A percentile compares a stretch with the other conserved stretches of the same genome.
Conservation (phyloP, 2,888 invertebrate species). For the Petrolisthes manimaculis region DNA sequence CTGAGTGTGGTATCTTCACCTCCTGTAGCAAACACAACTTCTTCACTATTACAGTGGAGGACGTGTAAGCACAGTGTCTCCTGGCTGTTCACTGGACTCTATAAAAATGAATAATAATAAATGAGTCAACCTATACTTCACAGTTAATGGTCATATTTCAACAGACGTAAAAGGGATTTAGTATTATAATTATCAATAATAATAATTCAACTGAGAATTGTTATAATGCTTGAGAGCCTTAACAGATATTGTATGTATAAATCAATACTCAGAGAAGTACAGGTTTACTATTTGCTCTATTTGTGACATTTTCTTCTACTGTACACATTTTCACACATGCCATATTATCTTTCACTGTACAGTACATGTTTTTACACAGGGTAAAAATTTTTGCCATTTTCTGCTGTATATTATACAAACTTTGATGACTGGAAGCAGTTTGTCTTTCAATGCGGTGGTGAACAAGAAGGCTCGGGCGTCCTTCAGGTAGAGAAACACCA, state of each 20-base stretch:
- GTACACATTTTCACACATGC: too few relatives aligned
- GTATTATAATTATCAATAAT: too few relatives aligned
- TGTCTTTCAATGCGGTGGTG: conserved; percentile 21
- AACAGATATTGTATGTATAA: too few relatives aligned
- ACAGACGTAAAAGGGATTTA: background rate
- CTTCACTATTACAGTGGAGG: background rate
- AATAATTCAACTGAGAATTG: too few relatives aligned
- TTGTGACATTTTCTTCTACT: too few relatives aligned
- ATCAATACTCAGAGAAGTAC: too few relatives aligned
- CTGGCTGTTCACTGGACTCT: conserved; percentile 44
- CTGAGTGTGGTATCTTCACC: conserved; percentile 55
- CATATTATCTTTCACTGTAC: background rate
- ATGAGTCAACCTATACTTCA: background rate
- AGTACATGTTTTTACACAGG: background rate
- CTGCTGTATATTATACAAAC: conserved; percentile 7
- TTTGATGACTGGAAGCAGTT: conserved; percentile 37
- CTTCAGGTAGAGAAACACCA: conserved; percentile 40
- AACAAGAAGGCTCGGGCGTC: conserved; percentile 31
- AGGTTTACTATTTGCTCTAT: too few relatives aligned
- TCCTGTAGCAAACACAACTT: conserved; percentile 34
- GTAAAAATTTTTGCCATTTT: background rate
- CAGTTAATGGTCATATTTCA: background rate
- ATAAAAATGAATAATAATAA: background rate
- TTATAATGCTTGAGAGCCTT: too few relatives aligned
- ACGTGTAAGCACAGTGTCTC: conserved; percentile 44